A percentile compares a stretch with the other conserved stretches of the same genome.
Conservation (phyloP, 1,140 invertebrate species). For the Trichonephila clavata region DNA sequence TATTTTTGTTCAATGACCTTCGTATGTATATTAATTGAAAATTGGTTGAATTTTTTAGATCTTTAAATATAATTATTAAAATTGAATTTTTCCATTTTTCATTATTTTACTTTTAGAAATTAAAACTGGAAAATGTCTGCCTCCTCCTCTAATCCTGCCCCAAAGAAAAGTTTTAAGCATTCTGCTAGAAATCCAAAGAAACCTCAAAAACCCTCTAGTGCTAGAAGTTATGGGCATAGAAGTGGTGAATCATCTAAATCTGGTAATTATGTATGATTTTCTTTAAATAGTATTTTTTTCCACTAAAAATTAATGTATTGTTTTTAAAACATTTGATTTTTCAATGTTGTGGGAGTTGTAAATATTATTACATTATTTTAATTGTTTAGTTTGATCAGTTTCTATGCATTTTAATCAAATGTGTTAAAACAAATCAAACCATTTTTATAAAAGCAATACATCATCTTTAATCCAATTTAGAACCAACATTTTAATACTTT, state of each 20-base stretch:
- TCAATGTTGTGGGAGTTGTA: too few relatives aligned
- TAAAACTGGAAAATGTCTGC: conserved; percentile 29
- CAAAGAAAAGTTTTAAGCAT: conserved; percentile 65
- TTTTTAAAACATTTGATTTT: neutral
- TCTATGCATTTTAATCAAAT: too few relatives aligned
- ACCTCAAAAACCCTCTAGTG: conserved; percentile 60
- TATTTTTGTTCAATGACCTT: too few relatives aligned
- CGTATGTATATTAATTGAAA: too few relatives aligned
- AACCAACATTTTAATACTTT: too few relatives aligned
- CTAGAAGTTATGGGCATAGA: conserved; percentile 64
- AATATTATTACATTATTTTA: neutral
- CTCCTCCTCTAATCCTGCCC: conserved; percentile 41
- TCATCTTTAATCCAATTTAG: too few relatives aligned
- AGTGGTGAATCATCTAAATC: conserved; percentile 61
- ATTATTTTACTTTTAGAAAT: too few relatives aligned
- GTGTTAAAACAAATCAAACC: too few relatives aligned
- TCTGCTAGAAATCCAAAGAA: conserved; percentile 68
- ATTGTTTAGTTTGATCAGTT: neutral
- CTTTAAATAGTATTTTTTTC: neutral
- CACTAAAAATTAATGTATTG: neutral
- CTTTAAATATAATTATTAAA: too few relatives aligned
- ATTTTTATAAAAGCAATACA: too few relatives aligned
- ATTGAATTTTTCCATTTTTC: too few relatives aligned
- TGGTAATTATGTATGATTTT: conserved; percentile 16
- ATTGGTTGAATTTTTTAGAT: too few relatives aligned